phyloP scores from a whole-genome alignment of 2,797 vertebrate genomes.

The Yasuhikotakia modesta region DNA sequence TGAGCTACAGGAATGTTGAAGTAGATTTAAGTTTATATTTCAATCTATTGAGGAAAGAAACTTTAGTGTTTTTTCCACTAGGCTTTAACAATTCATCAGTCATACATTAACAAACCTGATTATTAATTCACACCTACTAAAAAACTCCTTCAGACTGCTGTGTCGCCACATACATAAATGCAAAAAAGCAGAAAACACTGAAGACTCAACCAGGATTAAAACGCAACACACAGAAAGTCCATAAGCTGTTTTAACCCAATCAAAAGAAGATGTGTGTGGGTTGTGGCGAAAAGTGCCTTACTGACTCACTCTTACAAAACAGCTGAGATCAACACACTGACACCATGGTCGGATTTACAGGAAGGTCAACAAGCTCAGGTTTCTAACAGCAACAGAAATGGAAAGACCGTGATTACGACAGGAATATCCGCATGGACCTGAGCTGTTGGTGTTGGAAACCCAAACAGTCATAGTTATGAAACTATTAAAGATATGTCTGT shows the following conservation, averaged over 20 bases:
- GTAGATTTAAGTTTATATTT: too few relatives aligned
- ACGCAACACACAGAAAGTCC: background rate
- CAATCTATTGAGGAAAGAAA: too few relatives aligned
- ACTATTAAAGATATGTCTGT: background rate
- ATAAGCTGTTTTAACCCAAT: slow-evolving; percentile 9
- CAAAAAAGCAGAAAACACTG: too few relatives aligned
- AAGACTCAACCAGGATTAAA: too few relatives aligned
- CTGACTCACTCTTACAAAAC: slow-evolving; percentile 6
- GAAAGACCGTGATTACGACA: slow-evolving; percentile 4
- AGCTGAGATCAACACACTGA: background rate
- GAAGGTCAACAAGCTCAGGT: slow-evolving; percentile 22
- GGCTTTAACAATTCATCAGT: too few relatives aligned
- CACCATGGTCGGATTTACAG: background rate
- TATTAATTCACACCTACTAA: too few relatives aligned
- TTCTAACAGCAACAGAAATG: slow-evolving; percentile 16
- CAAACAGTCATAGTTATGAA: background rate
- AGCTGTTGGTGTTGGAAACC: background rate
- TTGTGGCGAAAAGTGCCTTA: background rate
- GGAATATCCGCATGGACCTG: slow-evolving; percentile 1
- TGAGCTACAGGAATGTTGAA: too few relatives aligned
- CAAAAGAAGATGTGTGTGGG: background rate
- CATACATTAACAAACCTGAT: too few relatives aligned
- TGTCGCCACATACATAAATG: too few relatives aligned
- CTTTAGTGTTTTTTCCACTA: too few relatives aligned
- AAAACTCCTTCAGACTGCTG: too few relatives aligned